Percentiles rank a stretch among this genome's conserved stretches.
phyloP scores from a whole-genome alignment of 92 coral and sea anemone species.

The Palythoa grandiflora region DNA sequence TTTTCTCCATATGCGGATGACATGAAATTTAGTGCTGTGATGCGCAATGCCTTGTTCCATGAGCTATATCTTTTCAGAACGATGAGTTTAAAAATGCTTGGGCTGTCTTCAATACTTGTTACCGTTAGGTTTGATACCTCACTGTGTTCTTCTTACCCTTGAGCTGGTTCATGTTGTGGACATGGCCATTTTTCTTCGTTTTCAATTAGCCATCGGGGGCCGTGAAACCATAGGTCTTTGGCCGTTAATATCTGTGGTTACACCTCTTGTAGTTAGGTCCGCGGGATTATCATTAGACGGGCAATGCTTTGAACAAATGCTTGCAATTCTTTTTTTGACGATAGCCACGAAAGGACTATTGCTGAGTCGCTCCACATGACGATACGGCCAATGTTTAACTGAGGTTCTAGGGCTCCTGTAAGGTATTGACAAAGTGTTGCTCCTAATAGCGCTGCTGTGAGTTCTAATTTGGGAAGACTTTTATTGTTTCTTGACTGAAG shows the following conservation, averaged over 20 bases:
- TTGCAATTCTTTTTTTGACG: constrained; percentile 19
- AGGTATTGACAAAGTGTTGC: constrained; percentile 48
- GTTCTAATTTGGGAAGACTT: constrained; percentile 51
- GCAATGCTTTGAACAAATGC: constrained; percentile 18
- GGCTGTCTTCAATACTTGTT: constrained; percentile 2
- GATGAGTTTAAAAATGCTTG: neutral
- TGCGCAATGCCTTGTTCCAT: neutral
- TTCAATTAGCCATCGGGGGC: neutral
- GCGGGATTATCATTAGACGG: constrained; percentile 3
- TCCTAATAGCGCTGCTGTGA: constrained; percentile 59
- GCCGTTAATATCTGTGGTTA: neutral
- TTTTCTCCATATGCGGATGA: neutral
- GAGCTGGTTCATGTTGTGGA: neutral
- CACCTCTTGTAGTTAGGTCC: constrained; percentile 12
- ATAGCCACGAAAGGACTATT: constrained; percentile 41
- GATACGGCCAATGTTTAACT: constrained; percentile 20
- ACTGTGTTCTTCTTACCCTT: constrained; percentile 5
- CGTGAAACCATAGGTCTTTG: neutral
- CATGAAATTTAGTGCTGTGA: neutral
- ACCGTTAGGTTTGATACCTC: neutral
- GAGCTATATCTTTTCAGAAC: neutral
- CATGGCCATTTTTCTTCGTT: no score
- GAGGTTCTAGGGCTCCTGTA: constrained; percentile 11
- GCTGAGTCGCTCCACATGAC: constrained; percentile 48
- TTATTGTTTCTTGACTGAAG: no score